A percentile compares a stretch with the other conserved stretches of the same genome.
These are phyloP conservation scores for Parnassius glacialis DNA, from an alignment of 2,888 invertebrate genomes.

Conservation along the genomic window DNA sequence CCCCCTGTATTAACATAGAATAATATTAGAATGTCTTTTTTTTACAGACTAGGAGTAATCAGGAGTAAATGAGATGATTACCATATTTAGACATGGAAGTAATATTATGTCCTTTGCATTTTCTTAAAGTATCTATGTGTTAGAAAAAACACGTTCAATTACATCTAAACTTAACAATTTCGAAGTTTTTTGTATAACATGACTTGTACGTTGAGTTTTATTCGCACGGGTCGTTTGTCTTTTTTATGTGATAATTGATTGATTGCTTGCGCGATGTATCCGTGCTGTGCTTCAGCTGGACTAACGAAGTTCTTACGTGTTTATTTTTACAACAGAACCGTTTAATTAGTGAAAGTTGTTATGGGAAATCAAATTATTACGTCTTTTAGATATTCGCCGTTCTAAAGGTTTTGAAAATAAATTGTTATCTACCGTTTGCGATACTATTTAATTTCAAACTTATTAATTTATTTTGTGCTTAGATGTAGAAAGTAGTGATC, in stretches of 20 bases:
- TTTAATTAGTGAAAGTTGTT: background rate
- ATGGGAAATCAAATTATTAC: background rate
- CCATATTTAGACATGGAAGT: too few species aligned
- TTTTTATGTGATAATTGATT: conserved; percentile 31
- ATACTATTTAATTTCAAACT: too few species aligned
- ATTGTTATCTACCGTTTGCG: too few species aligned
- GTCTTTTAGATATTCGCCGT: too few species aligned
- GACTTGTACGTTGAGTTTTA: conserved; percentile 4
- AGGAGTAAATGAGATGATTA: too few species aligned
- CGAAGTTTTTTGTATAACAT: background rate
- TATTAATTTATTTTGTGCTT: too few species aligned
- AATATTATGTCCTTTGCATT: too few species aligned
- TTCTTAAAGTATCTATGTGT: too few species aligned
- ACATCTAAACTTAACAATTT: background rate
- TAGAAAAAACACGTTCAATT: background rate
- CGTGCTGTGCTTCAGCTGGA: conserved; percentile 20
- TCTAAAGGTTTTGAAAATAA: too few species aligned
- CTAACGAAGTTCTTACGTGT: background rate
- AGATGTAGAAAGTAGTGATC: too few species aligned
- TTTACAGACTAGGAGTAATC: too few species aligned
- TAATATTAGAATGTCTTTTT: background rate
- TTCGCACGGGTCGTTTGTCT: conserved; percentile 24
- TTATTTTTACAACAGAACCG: background rate
- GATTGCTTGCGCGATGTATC: conserved; percentile 23
- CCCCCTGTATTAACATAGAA: conserved; percentile 8